Base-by-base conservation (phyloP, 1,140 invertebrate genomes). In the Drosophila aff. region DNA sequence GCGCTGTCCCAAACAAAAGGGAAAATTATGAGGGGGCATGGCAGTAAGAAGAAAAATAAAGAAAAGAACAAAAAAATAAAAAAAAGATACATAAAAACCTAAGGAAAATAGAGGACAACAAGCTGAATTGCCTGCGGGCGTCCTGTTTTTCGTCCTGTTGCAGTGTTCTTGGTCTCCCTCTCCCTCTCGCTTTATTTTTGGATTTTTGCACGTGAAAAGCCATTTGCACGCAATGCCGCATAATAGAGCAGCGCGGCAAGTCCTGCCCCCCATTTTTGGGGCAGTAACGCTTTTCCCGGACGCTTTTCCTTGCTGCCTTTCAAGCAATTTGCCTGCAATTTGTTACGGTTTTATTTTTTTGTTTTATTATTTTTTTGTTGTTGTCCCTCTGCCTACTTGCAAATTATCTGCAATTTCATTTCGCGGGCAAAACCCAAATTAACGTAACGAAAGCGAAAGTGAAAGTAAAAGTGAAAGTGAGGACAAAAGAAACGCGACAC, bases 271-370 rank as follows among this genome's bases (percentile, higher is more conserved):
- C 41, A 61, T 62, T 36, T 28, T 31, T 26, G 26, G 21, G n/a
- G 23, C 41, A 28, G 33, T 2, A 33, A 23, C 21, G 33, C 15
- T 69, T 71, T 44, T 46, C 38, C 58, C 40, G 53, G 7, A 16
- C 13, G 33, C 26, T 57, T 60, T 62, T 62, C 52, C 47, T 41
- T 21, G 49, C 58, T 62, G 57, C 61, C 72, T 81, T 82, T 72
- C 69, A 43, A 82, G 81, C 76, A 82, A 83, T 83, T 82, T 82
- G 65, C 69, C 62, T 82, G 79, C 81, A 79, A 82, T 82, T 82
- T 82, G 79, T 69, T 72, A 75, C 61, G 43, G 46, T 74, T 74
- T 43, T n/a, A n/a, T 58, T 43, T 78, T 40, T 3, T 6, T 46
- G 2, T 6, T 46, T 13, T 43, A 0, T 13, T 18, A 50, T 46